These are phyloP conservation scores for Dendroctonus valens DNA, from an alignment of 1,140 invertebrate genomes.

Conservation along the genomic window DNA sequence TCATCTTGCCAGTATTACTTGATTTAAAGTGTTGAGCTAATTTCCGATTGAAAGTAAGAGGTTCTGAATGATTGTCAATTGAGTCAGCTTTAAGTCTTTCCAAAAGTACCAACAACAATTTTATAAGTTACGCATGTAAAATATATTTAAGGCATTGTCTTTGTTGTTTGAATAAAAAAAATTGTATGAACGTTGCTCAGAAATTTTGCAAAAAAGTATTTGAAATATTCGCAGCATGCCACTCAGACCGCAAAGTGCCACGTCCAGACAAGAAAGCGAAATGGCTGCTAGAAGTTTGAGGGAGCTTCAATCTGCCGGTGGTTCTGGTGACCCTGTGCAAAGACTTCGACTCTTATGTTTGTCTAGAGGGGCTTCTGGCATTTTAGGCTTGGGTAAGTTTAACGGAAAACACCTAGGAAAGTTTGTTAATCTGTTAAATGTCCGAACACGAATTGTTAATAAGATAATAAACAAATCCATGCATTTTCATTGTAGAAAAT, in stretches of 20 bases:
- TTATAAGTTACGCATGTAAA: background rate
- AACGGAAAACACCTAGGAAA: background rate
- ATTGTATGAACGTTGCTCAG: background rate
- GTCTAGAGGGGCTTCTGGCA: conserved; percentile 81
- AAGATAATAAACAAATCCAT: background rate
- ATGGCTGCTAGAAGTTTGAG: conserved; percentile 67
- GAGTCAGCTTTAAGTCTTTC: background rate
- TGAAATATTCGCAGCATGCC: background rate
- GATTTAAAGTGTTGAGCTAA: too few relatives aligned
- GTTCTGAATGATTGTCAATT: background rate
- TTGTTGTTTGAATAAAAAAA: background rate
- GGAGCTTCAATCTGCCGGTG: conserved; percentile 56
- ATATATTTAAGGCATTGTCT: background rate
- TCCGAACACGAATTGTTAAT: background rate
- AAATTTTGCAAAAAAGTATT: background rate
- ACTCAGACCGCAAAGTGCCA: conserved; percentile 64
- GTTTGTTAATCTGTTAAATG: too few relatives aligned
- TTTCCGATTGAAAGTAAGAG: too few relatives aligned
- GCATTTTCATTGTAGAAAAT: background rate
- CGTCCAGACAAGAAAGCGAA: conserved; percentile 74
- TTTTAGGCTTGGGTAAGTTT: conserved; percentile 71
- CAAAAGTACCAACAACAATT: background rate
- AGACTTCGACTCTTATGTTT: conserved; percentile 81
- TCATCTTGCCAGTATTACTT: too few relatives aligned
- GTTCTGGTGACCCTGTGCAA: conserved; percentile 76